Evolutionary conservation across 2,797 vertebrate species (phyloP).

Genomic region (Pelochelys cantorii): DNA sequence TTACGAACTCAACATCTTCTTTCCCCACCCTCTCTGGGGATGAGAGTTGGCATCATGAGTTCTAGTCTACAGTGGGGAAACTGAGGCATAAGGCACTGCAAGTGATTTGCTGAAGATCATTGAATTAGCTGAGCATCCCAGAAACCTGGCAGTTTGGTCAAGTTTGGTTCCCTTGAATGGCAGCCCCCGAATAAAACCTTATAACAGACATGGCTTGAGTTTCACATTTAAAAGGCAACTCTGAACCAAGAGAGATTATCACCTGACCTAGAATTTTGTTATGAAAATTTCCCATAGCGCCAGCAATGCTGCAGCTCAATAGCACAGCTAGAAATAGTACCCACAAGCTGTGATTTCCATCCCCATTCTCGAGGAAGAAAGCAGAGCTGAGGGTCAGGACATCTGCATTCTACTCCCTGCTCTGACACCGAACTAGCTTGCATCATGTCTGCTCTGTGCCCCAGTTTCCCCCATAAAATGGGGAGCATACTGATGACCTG

Average conservation of each 20-base stretch:
- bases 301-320: neutral
- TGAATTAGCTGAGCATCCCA: neutral
- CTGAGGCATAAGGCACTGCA: neutral
- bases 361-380: neutral
- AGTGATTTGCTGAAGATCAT: neutral
- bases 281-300: neutral
- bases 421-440: neutral
- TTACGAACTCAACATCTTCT: neutral
- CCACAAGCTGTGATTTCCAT: neutral
- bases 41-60: neutral
- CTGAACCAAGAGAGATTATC: rapidly evolving
- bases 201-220: neutral
- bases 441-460: neutral
- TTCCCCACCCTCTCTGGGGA: neutral
- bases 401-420: neutral
- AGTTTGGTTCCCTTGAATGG: neutral
- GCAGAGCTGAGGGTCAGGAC: neutral
- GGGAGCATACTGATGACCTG: neutral
- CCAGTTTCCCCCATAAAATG: constrained; percentile 26
- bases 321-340: neutral
- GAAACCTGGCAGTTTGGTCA: neutral
- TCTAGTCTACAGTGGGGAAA: neutral
- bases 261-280: neutral
- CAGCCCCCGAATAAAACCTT: neutral
- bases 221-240: neutral